Conservation (phyloP, 1,140 invertebrate genomes). For the Nilaparvata lugens region DNA sequence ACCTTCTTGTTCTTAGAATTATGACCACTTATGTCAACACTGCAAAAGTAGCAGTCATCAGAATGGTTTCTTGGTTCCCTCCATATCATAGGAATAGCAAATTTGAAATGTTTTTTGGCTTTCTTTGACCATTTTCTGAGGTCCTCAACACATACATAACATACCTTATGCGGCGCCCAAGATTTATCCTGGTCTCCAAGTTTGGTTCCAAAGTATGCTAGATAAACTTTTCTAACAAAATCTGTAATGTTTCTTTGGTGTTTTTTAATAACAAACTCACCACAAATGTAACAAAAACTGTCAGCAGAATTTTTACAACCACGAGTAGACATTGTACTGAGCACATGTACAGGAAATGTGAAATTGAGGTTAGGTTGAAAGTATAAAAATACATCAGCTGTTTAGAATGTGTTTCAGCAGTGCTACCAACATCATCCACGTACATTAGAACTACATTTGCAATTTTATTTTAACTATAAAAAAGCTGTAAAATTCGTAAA, state of each 20-base stretch:
- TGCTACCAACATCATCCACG: too few relatives aligned
- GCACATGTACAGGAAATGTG: too few relatives aligned
- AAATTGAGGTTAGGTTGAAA: too few relatives aligned
- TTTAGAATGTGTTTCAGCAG: too few relatives aligned
- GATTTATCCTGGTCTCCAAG: constrained; percentile 24
- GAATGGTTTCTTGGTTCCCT: constrained; percentile 22
- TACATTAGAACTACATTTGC: too few relatives aligned
- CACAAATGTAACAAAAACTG: too few relatives aligned
- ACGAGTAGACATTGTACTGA: too few relatives aligned
- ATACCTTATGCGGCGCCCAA: constrained; percentile 17
- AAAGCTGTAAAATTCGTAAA: too few relatives aligned
- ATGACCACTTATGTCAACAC: constrained; percentile 16
- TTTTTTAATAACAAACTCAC: too few relatives aligned
- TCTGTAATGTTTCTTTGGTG: constrained; percentile 9
- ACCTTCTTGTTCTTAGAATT: constrained; percentile 23
- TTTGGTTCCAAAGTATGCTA: constrained; percentile 18
- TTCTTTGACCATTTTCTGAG: constrained; percentile 6
- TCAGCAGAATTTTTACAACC: too few relatives aligned
- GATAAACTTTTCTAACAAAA: constrained; percentile 5
- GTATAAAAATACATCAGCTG: too few relatives aligned
- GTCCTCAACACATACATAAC: constrained; percentile 12
- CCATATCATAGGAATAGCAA: constrained; percentile 14
- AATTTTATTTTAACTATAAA: too few relatives aligned
- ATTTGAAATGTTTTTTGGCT: neutral
- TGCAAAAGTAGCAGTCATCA: constrained; percentile 25